A percentile compares a stretch with the other conserved stretches of the same genome.
These are phyloP conservation scores for Lepidochitona cinerea DNA, from an alignment of 2,888 invertebrate genomes.

Conservation along the genomic window DNA sequence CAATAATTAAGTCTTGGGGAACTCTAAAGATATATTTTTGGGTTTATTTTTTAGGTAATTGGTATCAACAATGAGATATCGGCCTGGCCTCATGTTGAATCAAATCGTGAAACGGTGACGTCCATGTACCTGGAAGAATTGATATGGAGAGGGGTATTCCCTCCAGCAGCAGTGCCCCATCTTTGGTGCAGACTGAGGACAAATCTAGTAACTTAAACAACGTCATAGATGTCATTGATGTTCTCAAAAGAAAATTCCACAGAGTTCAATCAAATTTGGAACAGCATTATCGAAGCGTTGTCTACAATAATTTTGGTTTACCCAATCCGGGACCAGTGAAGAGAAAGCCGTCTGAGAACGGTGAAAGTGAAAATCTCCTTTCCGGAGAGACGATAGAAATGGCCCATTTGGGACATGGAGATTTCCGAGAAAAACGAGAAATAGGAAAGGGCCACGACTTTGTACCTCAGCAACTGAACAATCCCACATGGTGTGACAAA, in stretches of 20 bases:
- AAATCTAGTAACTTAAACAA: not conserved
- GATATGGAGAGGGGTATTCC: conserved; percentile 5
- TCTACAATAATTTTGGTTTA: not conserved
- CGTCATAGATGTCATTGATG: not conserved
- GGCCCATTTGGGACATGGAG: conserved; percentile 48
- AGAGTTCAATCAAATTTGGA: conserved; percentile 2
- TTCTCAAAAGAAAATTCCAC: not conserved
- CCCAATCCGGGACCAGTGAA: not conserved
- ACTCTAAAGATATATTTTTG: too few relatives aligned
- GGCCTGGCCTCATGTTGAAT: too few relatives aligned
- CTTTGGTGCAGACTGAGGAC: not conserved
- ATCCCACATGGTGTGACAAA: conserved; percentile 74
- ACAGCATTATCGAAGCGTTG: conserved; percentile 3
- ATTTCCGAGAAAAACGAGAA: conserved; percentile 10
- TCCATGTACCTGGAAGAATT: not conserved
- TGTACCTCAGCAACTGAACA: conserved; percentile 48
- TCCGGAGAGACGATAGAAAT: conserved; percentile 55
- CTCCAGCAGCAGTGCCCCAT: not conserved
- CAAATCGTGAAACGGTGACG: not conserved
- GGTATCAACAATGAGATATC: too few relatives aligned
- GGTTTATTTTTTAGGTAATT: too few relatives aligned
- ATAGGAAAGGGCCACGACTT: conserved; percentile 53
- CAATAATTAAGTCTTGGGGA: too few relatives aligned
- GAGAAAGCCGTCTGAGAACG: not conserved
- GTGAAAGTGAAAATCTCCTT: not conserved